Evolutionary conservation across 2,797 vertebrate species (phyloP), one percentile per base, ranked within the genome.

Genomic region (Danio jaintianensis): DNA sequence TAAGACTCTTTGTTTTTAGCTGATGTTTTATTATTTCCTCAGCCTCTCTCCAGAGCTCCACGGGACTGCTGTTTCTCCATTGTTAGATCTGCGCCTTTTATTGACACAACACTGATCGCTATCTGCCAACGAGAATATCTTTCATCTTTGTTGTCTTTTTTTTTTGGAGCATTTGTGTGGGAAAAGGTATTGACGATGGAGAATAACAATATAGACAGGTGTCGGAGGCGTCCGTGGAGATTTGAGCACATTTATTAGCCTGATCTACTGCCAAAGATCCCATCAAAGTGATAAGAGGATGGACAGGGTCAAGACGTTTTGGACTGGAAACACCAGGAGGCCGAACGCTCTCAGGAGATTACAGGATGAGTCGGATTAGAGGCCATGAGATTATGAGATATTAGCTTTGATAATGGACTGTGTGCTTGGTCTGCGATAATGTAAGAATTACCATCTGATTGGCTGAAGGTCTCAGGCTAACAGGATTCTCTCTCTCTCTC

Each of bases 241-340:
- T 22, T 63, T 47, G 38, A 53, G 50, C 29, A 22, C 76, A 50
- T 79, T 75, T 55, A 80, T 72, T 68, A 43, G 43, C 38, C 48
- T n/a, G 69, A 75, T 83, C 56, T 5, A 36, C 53, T 67, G 78
- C 79, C 82, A 83, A 43, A 66, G 70, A 81, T 66, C 64, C 70
- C 79, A 83, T 85, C 79, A 76, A 22, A 18, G 11, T 16, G 63
- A 53, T 56, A 75, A 67, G 75, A 80, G 81, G 76, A 79, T 43
- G 38, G 55, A 78, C 58, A 38, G 40, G 45, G 62, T 55, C 64
- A 22, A 22, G 74, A 12, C 63, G 40, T 55, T 29, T 38, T 15
- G 50, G 11, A 59, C 64, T 55, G 45, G 62, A 75, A 79, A 61
- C 50, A 80, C 22, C 4, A 22, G 18, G 29, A 75, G 36, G 53